Evolutionary conservation across 2,888 invertebrate species (phyloP).

Genomic region (Timema cristinae): DNA sequence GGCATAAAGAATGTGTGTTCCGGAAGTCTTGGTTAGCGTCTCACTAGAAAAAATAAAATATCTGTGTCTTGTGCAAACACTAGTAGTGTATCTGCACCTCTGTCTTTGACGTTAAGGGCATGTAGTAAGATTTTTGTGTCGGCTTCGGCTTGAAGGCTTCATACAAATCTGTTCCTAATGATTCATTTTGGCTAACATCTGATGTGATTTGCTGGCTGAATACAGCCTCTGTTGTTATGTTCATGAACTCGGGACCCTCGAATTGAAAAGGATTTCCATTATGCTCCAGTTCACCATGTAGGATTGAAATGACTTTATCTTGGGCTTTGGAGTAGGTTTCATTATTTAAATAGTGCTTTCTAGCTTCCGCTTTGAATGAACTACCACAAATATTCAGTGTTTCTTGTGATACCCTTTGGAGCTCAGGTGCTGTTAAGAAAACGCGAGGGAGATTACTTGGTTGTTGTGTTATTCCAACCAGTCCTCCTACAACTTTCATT

Average conservation of each 20-base stretch:
- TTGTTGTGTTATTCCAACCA: conserved; percentile 21
- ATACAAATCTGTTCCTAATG: too few species aligned
- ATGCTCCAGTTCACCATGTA: background rate
- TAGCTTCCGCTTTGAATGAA: conserved; percentile 7
- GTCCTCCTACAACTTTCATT: conserved; percentile 17
- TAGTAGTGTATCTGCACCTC: too few species aligned
- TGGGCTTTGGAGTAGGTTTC: background rate
- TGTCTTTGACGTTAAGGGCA: too few species aligned
- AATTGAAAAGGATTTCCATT: conserved; percentile 6
- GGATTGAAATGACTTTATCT: conserved; percentile 10
- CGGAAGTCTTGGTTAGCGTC: too few species aligned
- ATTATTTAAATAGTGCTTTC: conserved; percentile 16
- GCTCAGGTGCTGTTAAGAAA: conserved; percentile 20
- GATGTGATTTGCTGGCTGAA: too few species aligned
- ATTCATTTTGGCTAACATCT: too few species aligned
- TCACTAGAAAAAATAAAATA: too few species aligned
- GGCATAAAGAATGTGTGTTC: too few species aligned
- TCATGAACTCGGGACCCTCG: background rate
- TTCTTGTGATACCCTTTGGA: conserved; percentile 12
- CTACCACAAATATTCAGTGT: conserved; percentile 16
- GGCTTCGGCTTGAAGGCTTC: too few species aligned
- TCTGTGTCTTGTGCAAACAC: too few species aligned
- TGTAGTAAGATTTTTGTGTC: too few species aligned
- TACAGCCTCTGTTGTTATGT: conserved; percentile 3
- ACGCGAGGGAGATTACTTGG: conserved; percentile 11